phyloP scores from a whole-genome alignment of 2,797 vertebrate species.

The Octomys mimax region DNA sequence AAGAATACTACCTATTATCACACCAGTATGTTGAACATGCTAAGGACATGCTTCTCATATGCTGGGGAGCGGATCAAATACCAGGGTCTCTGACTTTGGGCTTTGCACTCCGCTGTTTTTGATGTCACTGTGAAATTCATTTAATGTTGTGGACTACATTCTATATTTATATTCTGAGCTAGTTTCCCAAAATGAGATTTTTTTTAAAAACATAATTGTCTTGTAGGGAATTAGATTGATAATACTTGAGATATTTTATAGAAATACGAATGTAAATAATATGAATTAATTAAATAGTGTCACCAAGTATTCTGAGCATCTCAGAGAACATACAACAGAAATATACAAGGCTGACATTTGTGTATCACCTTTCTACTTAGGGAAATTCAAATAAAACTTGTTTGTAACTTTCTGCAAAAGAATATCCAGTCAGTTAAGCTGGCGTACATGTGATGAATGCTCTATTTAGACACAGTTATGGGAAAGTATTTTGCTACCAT shows the following conservation, averaged over 20 bases:
- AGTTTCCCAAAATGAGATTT: slow-evolving; percentile 20
- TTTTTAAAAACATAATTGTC: slow-evolving; percentile 1
- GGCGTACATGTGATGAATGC: not conserved
- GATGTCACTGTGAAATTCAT: not conserved
- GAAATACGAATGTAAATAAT: not conserved
- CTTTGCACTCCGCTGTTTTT: not conserved
- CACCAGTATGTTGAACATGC: not conserved
- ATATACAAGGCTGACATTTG: not conserved
- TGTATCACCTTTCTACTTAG: not conserved
- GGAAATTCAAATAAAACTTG: not conserved
- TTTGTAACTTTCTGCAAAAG: not conserved
- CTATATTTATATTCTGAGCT: not conserved
- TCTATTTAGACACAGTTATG: not conserved
- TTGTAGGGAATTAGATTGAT: slow-evolving; percentile 7
- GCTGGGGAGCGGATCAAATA: not conserved
- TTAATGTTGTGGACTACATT: not conserved
- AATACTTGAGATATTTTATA: slow-evolving; percentile 42
- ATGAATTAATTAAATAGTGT: slow-evolving; percentile 1
- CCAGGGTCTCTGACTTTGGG: not conserved
- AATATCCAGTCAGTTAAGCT: not conserved
- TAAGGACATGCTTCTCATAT: not conserved
- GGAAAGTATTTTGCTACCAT: not conserved
- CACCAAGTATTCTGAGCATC: not conserved
- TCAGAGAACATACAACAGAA: not conserved
- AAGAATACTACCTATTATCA: not conserved